A percentile compares a stretch with the other conserved stretches of the same genome.
Conservation (phyloP, 2,113 vertebrate genomes). For the Microtus montanus region DNA sequence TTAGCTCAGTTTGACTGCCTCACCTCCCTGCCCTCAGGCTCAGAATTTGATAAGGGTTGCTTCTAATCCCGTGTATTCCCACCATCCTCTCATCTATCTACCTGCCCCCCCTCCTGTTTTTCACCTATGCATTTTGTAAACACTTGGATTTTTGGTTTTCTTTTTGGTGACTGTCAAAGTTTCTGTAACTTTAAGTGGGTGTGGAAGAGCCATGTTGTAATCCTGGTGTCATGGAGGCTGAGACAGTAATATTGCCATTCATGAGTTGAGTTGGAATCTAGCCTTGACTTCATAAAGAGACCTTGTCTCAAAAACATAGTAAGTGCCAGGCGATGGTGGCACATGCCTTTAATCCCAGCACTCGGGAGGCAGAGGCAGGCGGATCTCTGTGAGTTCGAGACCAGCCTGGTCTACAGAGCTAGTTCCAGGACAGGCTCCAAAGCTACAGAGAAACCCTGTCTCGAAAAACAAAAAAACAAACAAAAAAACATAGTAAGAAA, state of each 20-base stretch:
- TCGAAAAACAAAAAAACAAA: too few relatives aligned
- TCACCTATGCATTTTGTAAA: not conserved
- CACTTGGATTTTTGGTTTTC: not conserved
- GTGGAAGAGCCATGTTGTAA: not conserved
- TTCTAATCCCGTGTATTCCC: not conserved
- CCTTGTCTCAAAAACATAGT: not conserved
- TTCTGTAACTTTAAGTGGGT: not conserved
- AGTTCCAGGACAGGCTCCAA: too few relatives aligned
- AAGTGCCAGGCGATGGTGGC: too few relatives aligned
- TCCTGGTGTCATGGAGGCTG: not conserved
- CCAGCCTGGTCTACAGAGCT: too few relatives aligned
- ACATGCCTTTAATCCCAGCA: too few relatives aligned
- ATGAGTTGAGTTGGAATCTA: not conserved
- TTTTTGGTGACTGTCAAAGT: not conserved
- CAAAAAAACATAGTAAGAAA: too few relatives aligned
- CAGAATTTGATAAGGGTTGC: not conserved
- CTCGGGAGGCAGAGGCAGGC: too few relatives aligned
- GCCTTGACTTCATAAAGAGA: not conserved
- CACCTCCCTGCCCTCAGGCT: not conserved
- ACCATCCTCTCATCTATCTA: not conserved
- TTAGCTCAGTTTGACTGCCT: not conserved
- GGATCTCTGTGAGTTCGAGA: too few relatives aligned
- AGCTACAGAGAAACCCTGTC: too few relatives aligned
- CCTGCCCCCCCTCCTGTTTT: too few relatives aligned
- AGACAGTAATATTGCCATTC: not conserved